A percentile compares a stretch with the other conserved stretches of the same genome.
Evolutionary conservation across 2,113 vertebrate species (phyloP).

Genomic region (crab-eating macaque (Macaca fascicularis)): DNA sequence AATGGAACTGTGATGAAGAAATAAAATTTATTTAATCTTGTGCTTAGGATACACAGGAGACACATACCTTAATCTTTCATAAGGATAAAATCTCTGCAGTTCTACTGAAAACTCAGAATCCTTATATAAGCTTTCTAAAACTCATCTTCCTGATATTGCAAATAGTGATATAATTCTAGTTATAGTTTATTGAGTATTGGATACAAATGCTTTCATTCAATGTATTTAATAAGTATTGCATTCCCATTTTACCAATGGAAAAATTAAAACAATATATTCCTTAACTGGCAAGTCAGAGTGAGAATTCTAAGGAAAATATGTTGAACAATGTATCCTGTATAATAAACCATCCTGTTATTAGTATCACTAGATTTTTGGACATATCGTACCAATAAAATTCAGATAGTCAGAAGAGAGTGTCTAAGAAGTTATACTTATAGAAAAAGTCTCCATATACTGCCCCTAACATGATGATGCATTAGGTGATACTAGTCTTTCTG

Average conservation of each 20-base stretch:
- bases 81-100: not conserved
- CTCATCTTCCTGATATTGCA: not conserved
- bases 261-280: not conserved
- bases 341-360: not conserved
- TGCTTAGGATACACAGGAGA: not conserved
- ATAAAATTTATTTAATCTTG: not conserved
- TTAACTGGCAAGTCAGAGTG: not conserved
- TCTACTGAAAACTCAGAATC: not conserved
- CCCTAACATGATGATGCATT: not conserved
- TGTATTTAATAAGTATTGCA: not conserved
- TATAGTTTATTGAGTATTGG: not conserved
- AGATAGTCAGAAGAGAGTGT: not conserved
- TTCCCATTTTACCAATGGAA: not conserved
- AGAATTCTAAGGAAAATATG: not conserved
- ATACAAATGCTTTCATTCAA: not conserved
- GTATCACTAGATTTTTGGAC: not conserved
- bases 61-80: not conserved
- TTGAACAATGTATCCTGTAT: not conserved
- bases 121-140: not conserved
- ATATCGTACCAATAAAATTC: not conserved
- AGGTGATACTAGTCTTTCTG: not conserved
- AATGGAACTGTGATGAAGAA: not conserved
- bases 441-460: not conserved
- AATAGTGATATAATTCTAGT: not conserved
- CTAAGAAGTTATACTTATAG: not conserved